A percentile compares a stretch with the other conserved stretches of the same genome.
Conservation (phyloP, 1,140 invertebrate species). For the Pomacea maculata region DNA sequence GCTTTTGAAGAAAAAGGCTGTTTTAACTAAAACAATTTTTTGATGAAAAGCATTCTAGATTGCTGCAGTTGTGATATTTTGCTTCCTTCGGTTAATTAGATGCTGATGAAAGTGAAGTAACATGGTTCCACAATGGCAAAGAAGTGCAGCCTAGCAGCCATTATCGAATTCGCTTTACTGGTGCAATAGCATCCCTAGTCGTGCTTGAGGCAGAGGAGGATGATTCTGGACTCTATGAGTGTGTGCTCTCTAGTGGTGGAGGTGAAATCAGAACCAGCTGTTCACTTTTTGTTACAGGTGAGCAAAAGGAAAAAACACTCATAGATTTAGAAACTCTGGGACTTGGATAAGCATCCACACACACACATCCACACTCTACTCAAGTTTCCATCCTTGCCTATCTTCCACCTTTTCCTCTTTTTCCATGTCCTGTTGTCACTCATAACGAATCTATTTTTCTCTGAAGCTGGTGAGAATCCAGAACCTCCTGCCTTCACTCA, state of each 20-base stretch:
- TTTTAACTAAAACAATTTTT: too few species aligned
- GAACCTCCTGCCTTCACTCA: constrained; percentile 81
- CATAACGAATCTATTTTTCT: too few species aligned
- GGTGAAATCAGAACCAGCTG: constrained; percentile 52
- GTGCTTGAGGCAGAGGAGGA: constrained; percentile 40
- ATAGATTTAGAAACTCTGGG: too few species aligned
- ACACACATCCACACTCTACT: too few species aligned
- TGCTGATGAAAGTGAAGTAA: constrained; percentile 39
- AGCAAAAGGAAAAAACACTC: background rate
- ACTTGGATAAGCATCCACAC: background rate
- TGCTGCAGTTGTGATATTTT: background rate
- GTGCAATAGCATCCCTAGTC: constrained; percentile 45
- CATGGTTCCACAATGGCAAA: constrained; percentile 53
- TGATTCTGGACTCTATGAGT: constrained; percentile 57
- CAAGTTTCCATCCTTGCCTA: too few species aligned
- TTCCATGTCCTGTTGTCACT: background rate
- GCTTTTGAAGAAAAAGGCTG: too few species aligned
- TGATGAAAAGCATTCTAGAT: background rate
- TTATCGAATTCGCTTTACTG: constrained; percentile 47
- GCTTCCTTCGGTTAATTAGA: constrained; percentile 23
- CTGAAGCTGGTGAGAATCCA: constrained; percentile 30
- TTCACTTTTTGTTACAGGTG: constrained; percentile 43
- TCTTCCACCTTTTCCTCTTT: background rate
- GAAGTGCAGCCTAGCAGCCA: constrained; percentile 36
- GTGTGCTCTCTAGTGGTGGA: constrained; percentile 52